These are phyloP conservation scores for Drosophila bunnanda DNA, from an alignment of 2,888 invertebrate genomes.

Conservation along the genomic window DNA sequence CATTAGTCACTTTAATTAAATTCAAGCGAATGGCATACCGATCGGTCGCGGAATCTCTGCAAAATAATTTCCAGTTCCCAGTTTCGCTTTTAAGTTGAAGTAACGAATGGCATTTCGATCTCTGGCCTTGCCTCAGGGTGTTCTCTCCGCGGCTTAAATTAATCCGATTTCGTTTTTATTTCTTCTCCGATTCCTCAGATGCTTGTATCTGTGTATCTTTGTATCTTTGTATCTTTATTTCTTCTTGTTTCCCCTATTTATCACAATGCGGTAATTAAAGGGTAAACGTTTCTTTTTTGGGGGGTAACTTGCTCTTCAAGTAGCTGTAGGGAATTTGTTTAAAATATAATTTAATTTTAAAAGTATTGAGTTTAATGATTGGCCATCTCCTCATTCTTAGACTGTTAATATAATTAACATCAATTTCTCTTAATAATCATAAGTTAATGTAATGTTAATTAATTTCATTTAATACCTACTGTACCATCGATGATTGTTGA, in stretches of 20 bases:
- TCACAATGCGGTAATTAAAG: constrained; percentile 5
- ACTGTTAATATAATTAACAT: not conserved
- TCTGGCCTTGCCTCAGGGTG: constrained; percentile 27
- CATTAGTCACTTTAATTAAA: constrained; percentile 18
- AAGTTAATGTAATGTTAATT: not conserved
- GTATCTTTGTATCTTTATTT: not conserved
- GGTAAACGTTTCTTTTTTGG: constrained; percentile 3
- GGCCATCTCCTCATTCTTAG: not conserved
- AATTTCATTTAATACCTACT: not conserved
- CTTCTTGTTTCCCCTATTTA: constrained; percentile 3
- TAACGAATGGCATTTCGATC: constrained; percentile 9
- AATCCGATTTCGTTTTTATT: constrained; percentile 17
- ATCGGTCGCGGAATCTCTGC: constrained; percentile 5
- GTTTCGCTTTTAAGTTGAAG: constrained; percentile 26
- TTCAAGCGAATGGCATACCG: constrained; percentile 15
- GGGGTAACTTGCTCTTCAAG: not conserved
- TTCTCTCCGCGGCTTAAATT: constrained; percentile 2
- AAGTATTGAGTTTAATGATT: not conserved
- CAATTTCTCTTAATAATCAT: not conserved
- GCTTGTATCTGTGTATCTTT: not conserved
- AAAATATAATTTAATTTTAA: too few species aligned
- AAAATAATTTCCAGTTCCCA: constrained; percentile 19
- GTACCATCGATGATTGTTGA: not conserved
- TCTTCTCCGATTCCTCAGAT: not conserved
- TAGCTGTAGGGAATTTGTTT: not conserved